Evolutionary conservation across 1,140 invertebrate species (phyloP), one percentile per base, ranked within the genome.

Genomic region (Cryptotermes secundus): DNA sequence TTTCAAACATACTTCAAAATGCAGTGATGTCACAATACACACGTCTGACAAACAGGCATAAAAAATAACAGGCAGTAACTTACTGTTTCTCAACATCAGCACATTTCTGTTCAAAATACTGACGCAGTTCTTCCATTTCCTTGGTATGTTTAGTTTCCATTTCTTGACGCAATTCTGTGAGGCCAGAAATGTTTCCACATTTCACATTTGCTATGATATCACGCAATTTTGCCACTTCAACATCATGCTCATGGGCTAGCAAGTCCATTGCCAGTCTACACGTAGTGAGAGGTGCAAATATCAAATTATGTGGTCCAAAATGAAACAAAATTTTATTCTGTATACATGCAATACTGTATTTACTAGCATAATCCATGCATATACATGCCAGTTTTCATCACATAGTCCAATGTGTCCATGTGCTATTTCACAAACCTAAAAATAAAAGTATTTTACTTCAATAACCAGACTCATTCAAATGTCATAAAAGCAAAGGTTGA

Each of bases 81-180:
- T 88, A 95, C 91, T 95, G 93, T 87, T 95, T 94, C 88, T 95
- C 94, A 89, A 96, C 91, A 86, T 95, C 94, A 0, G 93, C 91
- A 87, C 94, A 96, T 88, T 95, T 95, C 87, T 94, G 91, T 85
- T 96, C 95, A 87, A 95, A 96, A 87, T 95, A 96, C 2, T 92
- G 94, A 80, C 95, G 91, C 34, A 96, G 87, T 86, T 96, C 94
- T 87, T 95, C 94, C 92, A 96, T 93, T 88, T 96, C 94, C 83
- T 93, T 93, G 26, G 92, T 89, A 88, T 96, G 94, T 85, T 93
- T 93, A 19, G 87, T 87, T 83, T 93, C 92, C 19, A 95, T 87
- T 83, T 94, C 92, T 14, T 89, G 87, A 85, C 90, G 90, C 22
- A 94, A 84, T 10, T 91, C 89, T 72, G 59, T 72, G 26, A 72